Evolutionary conservation across 2,797 vertebrate genomes (phyloP).

Genomic region (Leptodactylus fallax): DNA sequence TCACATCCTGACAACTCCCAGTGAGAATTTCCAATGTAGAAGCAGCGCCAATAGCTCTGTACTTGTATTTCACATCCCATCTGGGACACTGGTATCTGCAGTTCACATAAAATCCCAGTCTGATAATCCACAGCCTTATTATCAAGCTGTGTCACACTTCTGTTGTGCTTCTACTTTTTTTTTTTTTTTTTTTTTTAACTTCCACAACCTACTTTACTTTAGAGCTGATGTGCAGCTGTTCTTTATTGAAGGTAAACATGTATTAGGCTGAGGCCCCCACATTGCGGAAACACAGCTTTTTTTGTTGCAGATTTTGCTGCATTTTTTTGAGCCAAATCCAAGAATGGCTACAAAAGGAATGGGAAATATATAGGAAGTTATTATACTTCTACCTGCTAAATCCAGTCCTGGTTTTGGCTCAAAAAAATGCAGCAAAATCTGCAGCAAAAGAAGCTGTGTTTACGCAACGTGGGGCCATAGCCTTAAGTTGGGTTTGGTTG

Average conservation of each 20-base stretch:
- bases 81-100: constrained; percentile 41
- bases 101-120: constrained; percentile 43
- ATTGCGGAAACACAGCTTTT: too few species aligned
- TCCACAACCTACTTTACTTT: background rate
- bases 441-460: too few species aligned
- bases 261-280: too few species aligned
- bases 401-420: too few species aligned
- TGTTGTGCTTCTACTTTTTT: background rate
- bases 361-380: too few species aligned
- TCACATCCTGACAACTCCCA: constrained; percentile 46
- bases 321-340: too few species aligned
- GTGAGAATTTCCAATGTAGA: constrained; percentile 31
- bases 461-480: too few species aligned
- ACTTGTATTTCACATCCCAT: constrained; percentile 36
- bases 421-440: too few species aligned
- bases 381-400: too few species aligned
- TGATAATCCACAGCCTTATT: constrained; percentile 26
- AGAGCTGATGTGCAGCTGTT: background rate
- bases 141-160: constrained; percentile 10
- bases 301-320: too few species aligned
- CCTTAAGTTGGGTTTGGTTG: too few species aligned
- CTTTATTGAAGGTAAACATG: background rate
- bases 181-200: background rate
- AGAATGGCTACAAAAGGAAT: too few species aligned
- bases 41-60: constrained; percentile 24